phyloP scores from a whole-genome alignment of 2,113 vertebrate genomes.

The Brachirus orientalis region DNA sequence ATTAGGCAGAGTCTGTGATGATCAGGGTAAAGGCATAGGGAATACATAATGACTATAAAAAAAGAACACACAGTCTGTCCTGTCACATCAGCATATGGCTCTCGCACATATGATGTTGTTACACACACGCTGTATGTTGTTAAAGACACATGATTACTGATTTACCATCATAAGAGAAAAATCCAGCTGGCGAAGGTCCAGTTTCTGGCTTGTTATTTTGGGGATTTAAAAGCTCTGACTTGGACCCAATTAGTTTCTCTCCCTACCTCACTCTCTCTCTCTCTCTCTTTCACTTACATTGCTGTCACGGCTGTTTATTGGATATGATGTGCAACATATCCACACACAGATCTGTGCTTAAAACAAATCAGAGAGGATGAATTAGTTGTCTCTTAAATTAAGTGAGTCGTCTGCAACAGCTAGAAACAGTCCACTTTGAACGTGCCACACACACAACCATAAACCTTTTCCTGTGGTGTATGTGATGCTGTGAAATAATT shows the following conservation, averaged over 20 bases:
- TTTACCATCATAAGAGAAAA: conserved; percentile 23
- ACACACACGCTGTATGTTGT: conserved; percentile 10
- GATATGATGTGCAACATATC: conserved; percentile 5
- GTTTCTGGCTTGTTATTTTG: conserved; percentile 61
- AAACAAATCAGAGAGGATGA: background rate
- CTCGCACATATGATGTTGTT: background rate
- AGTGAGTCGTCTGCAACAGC: background rate
- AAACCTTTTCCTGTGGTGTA: background rate
- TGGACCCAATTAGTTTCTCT: conserved; percentile 57
- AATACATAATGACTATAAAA: background rate
- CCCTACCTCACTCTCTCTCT: conserved; percentile 14
- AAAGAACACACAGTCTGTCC: background rate
- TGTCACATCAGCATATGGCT: conserved; percentile 20
- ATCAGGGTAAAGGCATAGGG: background rate
- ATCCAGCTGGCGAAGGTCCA: conserved; percentile 55
- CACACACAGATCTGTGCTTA: background rate
- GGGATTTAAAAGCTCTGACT: conserved; percentile 53
- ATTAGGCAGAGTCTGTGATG: background rate
- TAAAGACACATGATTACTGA: conserved; percentile 50
- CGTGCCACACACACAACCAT: background rate
- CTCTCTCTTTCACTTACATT: conserved; percentile 26
- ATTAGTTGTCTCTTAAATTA: conserved; percentile 3
- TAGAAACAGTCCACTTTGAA: background rate
- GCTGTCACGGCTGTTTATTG: conserved; percentile 18
- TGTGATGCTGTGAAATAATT: too few relatives aligned